phyloP scores from a whole-genome alignment of 2,113 vertebrate species.

The Mormyrus lacerda region DNA sequence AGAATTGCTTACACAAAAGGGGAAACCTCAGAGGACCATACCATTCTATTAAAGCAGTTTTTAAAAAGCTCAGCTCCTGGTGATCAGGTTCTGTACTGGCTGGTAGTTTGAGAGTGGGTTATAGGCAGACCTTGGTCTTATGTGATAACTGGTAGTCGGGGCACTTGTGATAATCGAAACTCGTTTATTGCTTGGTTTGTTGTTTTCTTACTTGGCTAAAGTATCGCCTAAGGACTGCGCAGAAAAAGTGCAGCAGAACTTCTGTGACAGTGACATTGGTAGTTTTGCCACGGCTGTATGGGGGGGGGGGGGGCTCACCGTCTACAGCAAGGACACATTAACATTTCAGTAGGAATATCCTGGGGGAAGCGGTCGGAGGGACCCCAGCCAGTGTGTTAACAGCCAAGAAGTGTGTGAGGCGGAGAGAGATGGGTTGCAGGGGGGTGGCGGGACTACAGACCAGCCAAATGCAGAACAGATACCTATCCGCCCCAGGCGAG shows the following conservation, averaged over 20 bases:
- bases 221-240: not conserved
- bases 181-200: not conserved
- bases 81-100: not conserved
- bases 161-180: not conserved
- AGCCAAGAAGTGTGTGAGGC: conserved; percentile 8
- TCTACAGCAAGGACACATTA: conserved; percentile 11
- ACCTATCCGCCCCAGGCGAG: not conserved
- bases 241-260: not conserved
- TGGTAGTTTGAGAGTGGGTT: not conserved
- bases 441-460: not conserved
- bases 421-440: not conserved
- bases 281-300: conserved; percentile 4
- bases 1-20: not conserved
- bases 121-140: not conserved
- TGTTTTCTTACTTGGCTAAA: not conserved
- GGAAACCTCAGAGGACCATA: not conserved
- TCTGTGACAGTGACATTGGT: not conserved
- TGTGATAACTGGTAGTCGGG: not conserved
- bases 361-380: not conserved
- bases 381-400: not conserved
- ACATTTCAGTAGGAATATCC: conserved; percentile 7
- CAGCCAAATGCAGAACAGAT: conserved; percentile 16
- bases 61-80: not conserved
- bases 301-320: not conserved
- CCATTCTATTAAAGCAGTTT: not conserved